Percentiles rank a stretch among this genome's conserved stretches.
Conservation (phyloP, 2,888 invertebrate genomes). For the Acanthosepion lycidas region DNA sequence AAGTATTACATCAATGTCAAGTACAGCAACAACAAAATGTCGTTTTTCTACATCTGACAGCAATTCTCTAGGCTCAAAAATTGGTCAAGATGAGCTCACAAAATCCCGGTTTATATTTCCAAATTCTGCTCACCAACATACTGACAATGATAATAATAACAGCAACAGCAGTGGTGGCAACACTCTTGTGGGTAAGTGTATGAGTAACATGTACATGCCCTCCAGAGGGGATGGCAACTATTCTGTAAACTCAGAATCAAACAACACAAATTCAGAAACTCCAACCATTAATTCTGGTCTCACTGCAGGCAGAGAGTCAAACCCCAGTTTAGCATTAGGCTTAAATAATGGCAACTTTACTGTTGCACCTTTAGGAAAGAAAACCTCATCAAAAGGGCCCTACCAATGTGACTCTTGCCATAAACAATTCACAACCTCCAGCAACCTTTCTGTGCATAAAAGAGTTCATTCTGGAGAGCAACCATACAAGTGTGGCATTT, state of each 20-base stretch:
- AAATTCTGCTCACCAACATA: background rate
- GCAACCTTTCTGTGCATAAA: constrained; percentile 35
- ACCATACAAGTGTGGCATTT: constrained; percentile 42
- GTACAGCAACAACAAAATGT: background rate
- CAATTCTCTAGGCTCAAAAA: constrained; percentile 13
- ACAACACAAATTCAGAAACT: background rate
- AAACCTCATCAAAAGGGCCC: constrained; percentile 35
- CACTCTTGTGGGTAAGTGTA: background rate
- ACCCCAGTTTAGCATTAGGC: background rate
- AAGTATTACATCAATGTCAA: background rate
- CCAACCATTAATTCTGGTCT: background rate
- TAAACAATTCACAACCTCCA: constrained; percentile 40
- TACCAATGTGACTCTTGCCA: constrained; percentile 42
- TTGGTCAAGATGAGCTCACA: background rate
- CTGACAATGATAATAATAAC: background rate
- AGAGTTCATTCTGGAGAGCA: constrained; percentile 44
- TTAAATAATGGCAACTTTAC: background rate
- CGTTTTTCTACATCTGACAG: background rate
- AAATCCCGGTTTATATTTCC: constrained; percentile 40
- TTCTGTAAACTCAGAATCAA: background rate
- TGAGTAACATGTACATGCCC: background rate
- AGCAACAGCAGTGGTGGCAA: background rate
- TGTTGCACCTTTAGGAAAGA: background rate
- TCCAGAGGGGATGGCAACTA: background rate
- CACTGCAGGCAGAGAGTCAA: background rate